Evolutionary conservation across 2,888 invertebrate genomes (phyloP), one percentile per base, ranked within the genome.

Genomic region (Nebria salina): DNA sequence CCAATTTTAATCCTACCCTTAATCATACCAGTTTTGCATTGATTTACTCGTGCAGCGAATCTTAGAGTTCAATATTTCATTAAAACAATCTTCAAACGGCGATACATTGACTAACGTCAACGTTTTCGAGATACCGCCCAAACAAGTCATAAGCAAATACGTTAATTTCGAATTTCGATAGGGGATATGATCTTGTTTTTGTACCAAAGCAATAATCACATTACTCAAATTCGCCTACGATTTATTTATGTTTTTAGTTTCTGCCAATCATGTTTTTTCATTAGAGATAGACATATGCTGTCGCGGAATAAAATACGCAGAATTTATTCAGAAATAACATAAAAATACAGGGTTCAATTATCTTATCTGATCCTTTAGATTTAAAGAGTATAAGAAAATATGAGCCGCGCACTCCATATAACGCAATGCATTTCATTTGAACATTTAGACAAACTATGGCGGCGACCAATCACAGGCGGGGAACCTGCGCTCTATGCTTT

Each of bases 21-120:
- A 66, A 94, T 94, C 83, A 93, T 94, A 66, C 93, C 92, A 84
- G 93, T 92, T 89, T 95, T 93, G 85, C 96, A 96, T 83, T 93
- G 94, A 87, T 97, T 97, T 0, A 97, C 97, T 87, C 94, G 94
- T 11, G 95, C 93, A 34, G 97, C 97, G 89, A 98, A 98, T 80
- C 97, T 91, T 82, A 98, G 97, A 96, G 89, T 95, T 96, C 5
- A 97, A 90, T n/a, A 96, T 95, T 89, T 98, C 98, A 84, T 91
- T 91, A 86, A 93, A 95, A 86, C 95, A 94, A 85, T 96, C 95
- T 86, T 96, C 95, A 84, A 94, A 93, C n/a, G n/a, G n/a, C n/a
- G n/a, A n/a, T n/a, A n/a, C 93, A 89, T 97, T 97, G 65, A 97
- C 94, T 88, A 98, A 94, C 97, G 98, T 97, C 65, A 98, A 91